These are phyloP conservation scores for Liodrosophila aerea DNA, from an alignment of 2,888 invertebrate species.

Conservation along the genomic window DNA sequence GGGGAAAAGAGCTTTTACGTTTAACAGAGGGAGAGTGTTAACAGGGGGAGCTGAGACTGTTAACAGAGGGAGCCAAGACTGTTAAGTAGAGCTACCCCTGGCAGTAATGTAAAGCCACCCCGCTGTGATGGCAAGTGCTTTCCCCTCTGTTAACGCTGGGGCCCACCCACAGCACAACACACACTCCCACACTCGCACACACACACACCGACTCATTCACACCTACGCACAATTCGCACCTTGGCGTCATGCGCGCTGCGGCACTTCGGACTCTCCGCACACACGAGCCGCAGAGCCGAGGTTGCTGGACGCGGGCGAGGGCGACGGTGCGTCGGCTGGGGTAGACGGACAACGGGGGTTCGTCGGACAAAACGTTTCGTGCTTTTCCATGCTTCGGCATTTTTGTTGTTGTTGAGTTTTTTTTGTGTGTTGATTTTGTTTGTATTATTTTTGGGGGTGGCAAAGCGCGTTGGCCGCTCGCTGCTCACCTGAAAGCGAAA, in stretches of 20 bases:
- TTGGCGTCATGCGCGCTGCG: conserved; percentile 74
- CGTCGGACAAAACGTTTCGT: conserved; percentile 31
- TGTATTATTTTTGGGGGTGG: conserved; percentile 44
- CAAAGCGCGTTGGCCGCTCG: conserved; percentile 5
- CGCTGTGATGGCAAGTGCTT: conserved; percentile 8
- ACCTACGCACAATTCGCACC: conserved; percentile 67
- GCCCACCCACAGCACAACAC: conserved; percentile 38
- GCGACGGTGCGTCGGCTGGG: conserved; percentile 18
- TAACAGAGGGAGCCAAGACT: conserved; percentile 14
- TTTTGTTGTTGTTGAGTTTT: conserved; percentile 23
- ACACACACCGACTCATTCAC: conserved; percentile 37
- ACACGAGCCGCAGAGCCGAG: conserved; percentile 6
- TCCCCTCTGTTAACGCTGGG: conserved; percentile 4
- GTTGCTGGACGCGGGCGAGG: background rate
- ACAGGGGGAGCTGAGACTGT: no score
- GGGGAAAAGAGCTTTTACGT: no score
- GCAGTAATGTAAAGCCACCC: conserved; percentile 20
- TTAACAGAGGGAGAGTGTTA: conserved; percentile 34
- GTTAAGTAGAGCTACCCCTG: conserved; percentile 41
- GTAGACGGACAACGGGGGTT: conserved; percentile 6
- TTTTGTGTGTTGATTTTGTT: no score
- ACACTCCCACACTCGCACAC: conserved; percentile 9
- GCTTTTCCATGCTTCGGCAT: conserved; percentile 65
- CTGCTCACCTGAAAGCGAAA: conserved; percentile 64
- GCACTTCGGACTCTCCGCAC: conserved; percentile 57